These are phyloP conservation scores for Rhabdophis nuchalis DNA, from an alignment of 2,797 vertebrate species.

Conservation along the genomic window DNA sequence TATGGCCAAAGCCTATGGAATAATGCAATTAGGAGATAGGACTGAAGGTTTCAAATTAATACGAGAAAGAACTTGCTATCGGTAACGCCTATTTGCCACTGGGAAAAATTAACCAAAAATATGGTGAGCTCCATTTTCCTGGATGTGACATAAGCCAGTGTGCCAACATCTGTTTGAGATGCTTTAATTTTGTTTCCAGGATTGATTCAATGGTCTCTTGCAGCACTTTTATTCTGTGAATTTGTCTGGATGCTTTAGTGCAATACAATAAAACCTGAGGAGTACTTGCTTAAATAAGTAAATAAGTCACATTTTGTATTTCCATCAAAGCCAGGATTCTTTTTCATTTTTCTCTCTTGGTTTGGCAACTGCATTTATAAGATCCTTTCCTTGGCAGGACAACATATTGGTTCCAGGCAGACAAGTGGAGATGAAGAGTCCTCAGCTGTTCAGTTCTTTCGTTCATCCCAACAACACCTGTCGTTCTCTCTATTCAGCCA, in stretches of 20 bases:
- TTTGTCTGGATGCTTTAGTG: constrained; percentile 2
- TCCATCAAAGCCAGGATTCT: not conserved
- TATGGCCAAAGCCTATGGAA: not conserved
- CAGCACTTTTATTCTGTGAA: not conserved
- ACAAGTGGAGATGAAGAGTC: not conserved
- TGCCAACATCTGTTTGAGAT: not conserved
- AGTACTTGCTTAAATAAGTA: not conserved
- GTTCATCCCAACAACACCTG: constrained; percentile 3
- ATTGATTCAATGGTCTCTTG: not conserved
- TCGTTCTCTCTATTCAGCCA: constrained; percentile 21
- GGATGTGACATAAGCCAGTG: not conserved
- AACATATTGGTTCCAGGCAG: not conserved
- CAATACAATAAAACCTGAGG: not conserved
- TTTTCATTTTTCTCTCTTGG: not conserved
- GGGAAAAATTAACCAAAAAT: not conserved
- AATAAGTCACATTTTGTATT: constrained; percentile 8
- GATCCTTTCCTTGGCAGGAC: not conserved
- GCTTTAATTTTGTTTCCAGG: not conserved
- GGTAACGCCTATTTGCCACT: not conserved
- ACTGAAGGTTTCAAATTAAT: not conserved
- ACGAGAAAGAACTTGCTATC: not conserved
- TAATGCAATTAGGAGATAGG: not conserved
- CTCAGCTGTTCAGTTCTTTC: constrained; percentile 5
- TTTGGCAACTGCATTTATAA: not conserved
- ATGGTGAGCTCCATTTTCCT: not conserved